Evolutionary conservation across 2,113 vertebrate genomes (phyloP).

Genomic region (Hippotragus niger): DNA sequence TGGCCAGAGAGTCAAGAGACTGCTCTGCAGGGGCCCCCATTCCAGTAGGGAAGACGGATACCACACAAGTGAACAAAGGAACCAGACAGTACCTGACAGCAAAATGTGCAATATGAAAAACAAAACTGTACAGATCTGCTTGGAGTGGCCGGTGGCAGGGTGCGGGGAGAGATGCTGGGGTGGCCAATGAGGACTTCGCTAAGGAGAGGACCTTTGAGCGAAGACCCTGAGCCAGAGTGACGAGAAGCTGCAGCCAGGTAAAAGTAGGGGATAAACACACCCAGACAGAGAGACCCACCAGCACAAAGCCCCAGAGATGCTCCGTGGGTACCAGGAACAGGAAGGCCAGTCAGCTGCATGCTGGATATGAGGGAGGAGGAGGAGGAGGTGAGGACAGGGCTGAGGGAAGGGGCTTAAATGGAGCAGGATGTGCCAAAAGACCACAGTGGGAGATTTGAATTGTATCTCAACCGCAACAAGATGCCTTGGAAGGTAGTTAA

Average conservation of each 20-base stretch:
- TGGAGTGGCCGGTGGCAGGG: not conserved
- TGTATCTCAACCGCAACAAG: not conserved
- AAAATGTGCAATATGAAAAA: not conserved
- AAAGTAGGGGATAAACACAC: not conserved
- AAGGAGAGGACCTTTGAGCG: not conserved
- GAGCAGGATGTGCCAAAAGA: not conserved
- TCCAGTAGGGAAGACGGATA: not conserved
- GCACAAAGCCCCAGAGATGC: not conserved
- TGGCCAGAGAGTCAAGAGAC: not conserved
- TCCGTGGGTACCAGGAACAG: not conserved
- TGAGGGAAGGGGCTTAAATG: not conserved
- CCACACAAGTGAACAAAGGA: not conserved
- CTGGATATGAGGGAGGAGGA: not conserved
- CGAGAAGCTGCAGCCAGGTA: not conserved
- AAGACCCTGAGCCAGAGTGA: not conserved
- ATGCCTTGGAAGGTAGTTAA: not conserved
- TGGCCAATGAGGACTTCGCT: not conserved
- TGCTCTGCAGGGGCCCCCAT: not conserved
- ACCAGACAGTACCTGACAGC: not conserved
- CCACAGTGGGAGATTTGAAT: not conserved
- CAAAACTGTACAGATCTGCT: not conserved
- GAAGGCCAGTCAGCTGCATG: not conserved
- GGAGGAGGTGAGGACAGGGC: not conserved
- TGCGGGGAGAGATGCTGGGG: accelerated
- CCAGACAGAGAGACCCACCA: not conserved